These are phyloP conservation scores for Huso huso DNA, from an alignment of 2,797 vertebrate species.

Conservation along the genomic window DNA sequence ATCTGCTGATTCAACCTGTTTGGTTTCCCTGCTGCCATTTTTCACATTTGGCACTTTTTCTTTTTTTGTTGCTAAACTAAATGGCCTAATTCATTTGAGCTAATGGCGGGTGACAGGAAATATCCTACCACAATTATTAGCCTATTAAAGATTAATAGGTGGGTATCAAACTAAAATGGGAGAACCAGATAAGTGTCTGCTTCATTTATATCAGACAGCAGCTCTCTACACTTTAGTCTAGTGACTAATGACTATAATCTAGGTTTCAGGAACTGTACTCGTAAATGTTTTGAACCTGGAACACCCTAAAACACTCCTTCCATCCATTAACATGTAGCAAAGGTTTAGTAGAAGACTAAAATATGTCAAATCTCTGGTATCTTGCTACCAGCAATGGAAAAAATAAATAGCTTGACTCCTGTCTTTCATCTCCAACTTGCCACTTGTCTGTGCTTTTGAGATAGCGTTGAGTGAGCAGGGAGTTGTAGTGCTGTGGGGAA, in stretches of 20 bases:
- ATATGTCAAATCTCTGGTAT: too few relatives aligned
- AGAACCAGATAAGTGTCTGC: constrained; percentile 29
- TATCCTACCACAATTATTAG: constrained; percentile 71
- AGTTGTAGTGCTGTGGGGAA: constrained; percentile 8
- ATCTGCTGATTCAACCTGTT: constrained; percentile 53
- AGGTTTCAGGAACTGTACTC: too few relatives aligned
- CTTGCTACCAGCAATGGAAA: constrained; percentile 5
- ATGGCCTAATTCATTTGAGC: constrained; percentile 71
- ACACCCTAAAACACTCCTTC: too few relatives aligned
- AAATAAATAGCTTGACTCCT: constrained; percentile 46
- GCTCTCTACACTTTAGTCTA: constrained; percentile 19
- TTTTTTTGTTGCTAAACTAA: constrained; percentile 58
- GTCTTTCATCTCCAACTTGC: constrained; percentile 35
- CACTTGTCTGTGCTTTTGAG: constrained; percentile 39
- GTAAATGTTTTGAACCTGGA: too few relatives aligned
- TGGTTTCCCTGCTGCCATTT: constrained; percentile 40
- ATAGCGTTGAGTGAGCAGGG: constrained; percentile 41
- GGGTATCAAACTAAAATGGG: constrained; percentile 51
- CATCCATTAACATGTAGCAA: too few relatives aligned
- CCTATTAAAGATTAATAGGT: constrained; percentile 72
- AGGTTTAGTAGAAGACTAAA: too few relatives aligned
- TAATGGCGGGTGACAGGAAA: constrained; percentile 76
- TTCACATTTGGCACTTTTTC: constrained; percentile 55
- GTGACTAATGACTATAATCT: constrained; percentile 5
- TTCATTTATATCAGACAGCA: constrained; percentile 37